Evolutionary conservation across 2,888 invertebrate species (phyloP), one percentile per base, ranked within the genome.

Genomic region (Oscheius sp.): DNA sequence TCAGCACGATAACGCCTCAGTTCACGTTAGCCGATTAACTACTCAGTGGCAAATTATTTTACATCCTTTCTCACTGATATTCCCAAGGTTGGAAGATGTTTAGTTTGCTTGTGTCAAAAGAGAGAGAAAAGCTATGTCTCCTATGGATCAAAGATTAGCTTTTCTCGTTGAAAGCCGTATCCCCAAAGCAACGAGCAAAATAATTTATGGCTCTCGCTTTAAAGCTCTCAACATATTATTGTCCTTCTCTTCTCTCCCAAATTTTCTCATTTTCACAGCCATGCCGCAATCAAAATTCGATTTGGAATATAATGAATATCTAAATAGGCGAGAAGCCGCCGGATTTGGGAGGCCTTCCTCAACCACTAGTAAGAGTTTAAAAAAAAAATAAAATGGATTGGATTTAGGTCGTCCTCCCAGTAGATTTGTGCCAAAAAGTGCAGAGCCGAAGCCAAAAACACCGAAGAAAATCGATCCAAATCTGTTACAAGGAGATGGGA

Each of bases 301-400:
- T 37, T 37, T 70, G 29, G 74, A 74, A 48, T 76, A 76, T 52
- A 74, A 76, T 29, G 76, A 76, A 31, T 76, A 76, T 52, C 63
- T 67, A 23, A 58, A 70, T 39, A 61, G 76, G 25, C 6, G 74
- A 34, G 65, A 73, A 42, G 71, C 71, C 3, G 74, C 69, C 25
- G 72, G 72, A 31, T 42, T 66, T 17, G 72, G 65, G 39, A 65
- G 53, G 45, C 66, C 34, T 20, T 20, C 55, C 25, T 34, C 34
- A 12, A 42, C 42, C 4, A 20, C 42, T 3, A 20, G n/a, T n/a
- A n/a, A n/a, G n/a, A n/a, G n/a, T n/a, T n/a, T n/a, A n/a, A n/a
- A n/a, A n/a, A n/a, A n/a, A n/a, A n/a, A n/a, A n/a, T n/a, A 42
- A 42, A 20, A 20, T 42, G 6, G 12, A 20, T 42, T 42, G 37